A percentile compares a stretch with the other conserved stretches of the same genome.
Evolutionary conservation across 1,140 invertebrate species (phyloP).

Genomic region (Riptortus pedestris): DNA sequence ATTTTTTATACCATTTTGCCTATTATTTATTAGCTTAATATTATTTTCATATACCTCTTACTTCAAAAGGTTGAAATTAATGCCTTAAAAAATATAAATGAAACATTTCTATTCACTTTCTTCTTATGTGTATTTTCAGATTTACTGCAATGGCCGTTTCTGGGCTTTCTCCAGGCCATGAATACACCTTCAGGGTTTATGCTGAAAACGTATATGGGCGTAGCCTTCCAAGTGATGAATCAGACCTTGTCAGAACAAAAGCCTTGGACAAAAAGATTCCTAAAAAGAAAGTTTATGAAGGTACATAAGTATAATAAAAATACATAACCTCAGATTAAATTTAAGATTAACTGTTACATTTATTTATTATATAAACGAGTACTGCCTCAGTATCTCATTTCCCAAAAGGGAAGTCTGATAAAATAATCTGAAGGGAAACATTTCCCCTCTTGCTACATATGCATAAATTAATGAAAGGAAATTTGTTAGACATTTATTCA

Average conservation of each 20-base stretch:
- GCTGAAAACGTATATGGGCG: constrained; percentile 95
- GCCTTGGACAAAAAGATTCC: constrained; percentile 65
- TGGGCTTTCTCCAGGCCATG: constrained; percentile 74
- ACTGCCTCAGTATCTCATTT: background rate
- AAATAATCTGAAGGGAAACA: background rate
- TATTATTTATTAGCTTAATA: too few species aligned
- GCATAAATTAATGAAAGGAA: too few species aligned
- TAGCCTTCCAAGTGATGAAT: constrained; percentile 81
- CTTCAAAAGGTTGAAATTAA: background rate
- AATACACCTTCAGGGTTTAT: constrained; percentile 93
- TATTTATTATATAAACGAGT: background rate
- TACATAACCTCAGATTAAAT: background rate
- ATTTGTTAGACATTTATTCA: too few species aligned
- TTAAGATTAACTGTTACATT: background rate
- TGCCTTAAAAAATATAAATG: too few species aligned
- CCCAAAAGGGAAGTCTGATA: background rate
- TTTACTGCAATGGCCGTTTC: constrained; percentile 85
- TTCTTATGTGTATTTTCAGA: constrained; percentile 35
- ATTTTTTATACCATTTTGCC: background rate
- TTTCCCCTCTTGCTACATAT: too few species aligned
- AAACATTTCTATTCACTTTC: too few species aligned
- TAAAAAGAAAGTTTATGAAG: constrained; percentile 63
- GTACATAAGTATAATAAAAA: constrained; percentile 35
- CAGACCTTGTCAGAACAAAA: constrained; percentile 71
- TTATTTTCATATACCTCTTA: too few species aligned